Evolutionary conservation across 2,888 invertebrate genomes (phyloP).

Genomic region (Gandaritis pyraliata): DNA sequence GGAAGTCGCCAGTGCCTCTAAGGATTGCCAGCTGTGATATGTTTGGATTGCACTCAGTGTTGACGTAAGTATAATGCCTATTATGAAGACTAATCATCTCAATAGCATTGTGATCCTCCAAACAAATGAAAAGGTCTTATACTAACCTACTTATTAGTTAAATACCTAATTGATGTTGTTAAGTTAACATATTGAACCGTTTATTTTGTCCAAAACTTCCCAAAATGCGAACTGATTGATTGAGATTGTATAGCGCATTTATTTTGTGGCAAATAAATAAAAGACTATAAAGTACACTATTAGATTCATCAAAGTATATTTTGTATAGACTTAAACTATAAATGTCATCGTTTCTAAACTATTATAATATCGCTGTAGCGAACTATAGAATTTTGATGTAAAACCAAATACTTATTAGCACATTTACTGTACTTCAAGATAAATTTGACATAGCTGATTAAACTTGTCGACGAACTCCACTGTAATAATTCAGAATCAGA

Average conservation of each 20-base stretch:
- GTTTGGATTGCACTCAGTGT: slow-evolving; percentile 32
- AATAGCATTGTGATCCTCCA: slow-evolving; percentile 8
- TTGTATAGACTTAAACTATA: slow-evolving; percentile 32
- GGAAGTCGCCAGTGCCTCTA: slow-evolving; percentile 26
- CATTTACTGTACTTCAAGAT: slow-evolving; percentile 20
- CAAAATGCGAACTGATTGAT: slow-evolving; percentile 2
- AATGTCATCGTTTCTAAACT: slow-evolving; percentile 25
- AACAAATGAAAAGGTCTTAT: slow-evolving; percentile 22
- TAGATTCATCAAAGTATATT: slow-evolving; percentile 30
- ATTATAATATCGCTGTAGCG: slow-evolving; percentile 20
- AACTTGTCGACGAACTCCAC: slow-evolving; percentile 18
- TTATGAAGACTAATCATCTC: slow-evolving; percentile 26
- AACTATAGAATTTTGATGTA: slow-evolving; percentile 23
- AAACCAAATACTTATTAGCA: slow-evolving; percentile 18
- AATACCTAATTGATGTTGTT: slow-evolving; percentile 14
- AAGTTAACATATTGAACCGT: slow-evolving; percentile 14
- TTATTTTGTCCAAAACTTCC: slow-evolving; percentile 7
- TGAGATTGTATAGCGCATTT: slow-evolving; percentile 27
- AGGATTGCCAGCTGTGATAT: slow-evolving; percentile 35
- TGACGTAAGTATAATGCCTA: slow-evolving; percentile 26
- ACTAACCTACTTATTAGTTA: slow-evolving; percentile 23
- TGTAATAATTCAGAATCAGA: slow-evolving; percentile 26
- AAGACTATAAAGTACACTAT: slow-evolving; percentile 27
- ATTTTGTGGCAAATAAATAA: slow-evolving; percentile 24
- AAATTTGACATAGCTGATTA: slow-evolving; percentile 10